Conservation (phyloP, 1,140 invertebrate genomes). For the Hycleus cichorii region DNA sequence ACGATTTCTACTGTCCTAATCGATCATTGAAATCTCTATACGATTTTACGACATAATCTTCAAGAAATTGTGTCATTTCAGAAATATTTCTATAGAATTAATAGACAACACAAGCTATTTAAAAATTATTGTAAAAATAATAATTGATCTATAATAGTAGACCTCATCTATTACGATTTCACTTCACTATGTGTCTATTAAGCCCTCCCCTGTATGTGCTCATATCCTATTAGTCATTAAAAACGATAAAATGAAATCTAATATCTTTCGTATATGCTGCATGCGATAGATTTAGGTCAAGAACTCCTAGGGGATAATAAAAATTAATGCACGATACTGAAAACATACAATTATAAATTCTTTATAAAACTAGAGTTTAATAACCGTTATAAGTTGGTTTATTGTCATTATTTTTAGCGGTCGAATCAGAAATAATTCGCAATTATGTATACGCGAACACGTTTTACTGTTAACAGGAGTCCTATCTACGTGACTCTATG, state of each 20-base stretch:
- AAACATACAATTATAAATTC: neutral
- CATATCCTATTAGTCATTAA: neutral
- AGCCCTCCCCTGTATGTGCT: no score
- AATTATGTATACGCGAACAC: conserved; percentile 23
- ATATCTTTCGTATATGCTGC: conserved; percentile 1
- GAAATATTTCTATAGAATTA: no score
- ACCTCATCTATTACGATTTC: conserved; percentile 12
- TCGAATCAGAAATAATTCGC: conserved; percentile 20
- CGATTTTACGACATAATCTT: no score
- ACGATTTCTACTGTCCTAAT: no score
- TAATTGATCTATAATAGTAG: conserved; percentile 12
- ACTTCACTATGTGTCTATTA: neutral
- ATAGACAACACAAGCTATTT: no score
- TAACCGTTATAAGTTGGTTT: conserved; percentile 12
- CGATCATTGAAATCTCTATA: no score
- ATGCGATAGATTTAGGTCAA: conserved; percentile 13
- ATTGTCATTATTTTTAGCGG: conserved; percentile 20
- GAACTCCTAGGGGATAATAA: conserved; percentile 13
- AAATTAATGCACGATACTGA: conserved; percentile 9
- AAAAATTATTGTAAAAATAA: no score
- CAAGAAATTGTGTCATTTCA: no score
- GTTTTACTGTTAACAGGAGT: conserved; percentile 22
- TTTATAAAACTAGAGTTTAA: conserved; percentile 4
- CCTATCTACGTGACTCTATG: conserved; percentile 21
- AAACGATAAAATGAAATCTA: conserved; percentile 4